Percentiles rank a stretch among this genome's conserved stretches.
These are phyloP conservation scores for Lithophane semibrunnea DNA, from an alignment of 2,888 invertebrate genomes.

Conservation along the genomic window DNA sequence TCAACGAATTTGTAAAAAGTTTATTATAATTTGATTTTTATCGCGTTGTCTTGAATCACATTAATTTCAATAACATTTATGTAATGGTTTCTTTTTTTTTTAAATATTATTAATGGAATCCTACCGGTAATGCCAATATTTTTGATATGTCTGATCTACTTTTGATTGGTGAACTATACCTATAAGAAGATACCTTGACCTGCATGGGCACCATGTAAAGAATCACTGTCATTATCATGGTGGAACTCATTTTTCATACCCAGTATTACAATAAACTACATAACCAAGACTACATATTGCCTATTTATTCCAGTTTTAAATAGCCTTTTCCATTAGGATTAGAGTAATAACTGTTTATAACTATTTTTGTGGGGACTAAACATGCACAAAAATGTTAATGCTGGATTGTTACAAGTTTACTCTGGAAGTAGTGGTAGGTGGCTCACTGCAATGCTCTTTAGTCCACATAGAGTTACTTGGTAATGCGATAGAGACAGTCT, in stretches of 20 bases:
- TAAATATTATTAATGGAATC: conserved; percentile 42
- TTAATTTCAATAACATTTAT: conserved; percentile 33
- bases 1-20: conserved; percentile 41
- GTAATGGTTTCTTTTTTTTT: conserved; percentile 33
- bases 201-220: conserved; percentile 55
- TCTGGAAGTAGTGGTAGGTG: conserved; percentile 26
- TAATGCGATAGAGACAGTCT: conserved; percentile 43
- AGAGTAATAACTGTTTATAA: conserved; percentile 8
- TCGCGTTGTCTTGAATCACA: conserved; percentile 34
- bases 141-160: conserved; percentile 61
- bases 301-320: conserved; percentile 6
- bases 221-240: conserved; percentile 28
- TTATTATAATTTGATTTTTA: conserved; percentile 28
- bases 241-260: not conserved
- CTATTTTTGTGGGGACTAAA: conserved; percentile 12
- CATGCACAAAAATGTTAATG: conserved; percentile 9
- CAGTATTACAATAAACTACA: not conserved
- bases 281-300: not conserved
- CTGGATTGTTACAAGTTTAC: conserved; percentile 21
- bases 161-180: conserved; percentile 54
- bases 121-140: conserved; percentile 58
- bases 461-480: conserved; percentile 12
- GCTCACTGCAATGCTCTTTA: conserved; percentile 21
- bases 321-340: conserved; percentile 39
- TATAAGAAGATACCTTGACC: conserved; percentile 31